Evolutionary conservation across 2,113 vertebrate genomes (phyloP), one percentile per base, ranked within the genome.

Genomic region (Podilymbus podiceps): DNA sequence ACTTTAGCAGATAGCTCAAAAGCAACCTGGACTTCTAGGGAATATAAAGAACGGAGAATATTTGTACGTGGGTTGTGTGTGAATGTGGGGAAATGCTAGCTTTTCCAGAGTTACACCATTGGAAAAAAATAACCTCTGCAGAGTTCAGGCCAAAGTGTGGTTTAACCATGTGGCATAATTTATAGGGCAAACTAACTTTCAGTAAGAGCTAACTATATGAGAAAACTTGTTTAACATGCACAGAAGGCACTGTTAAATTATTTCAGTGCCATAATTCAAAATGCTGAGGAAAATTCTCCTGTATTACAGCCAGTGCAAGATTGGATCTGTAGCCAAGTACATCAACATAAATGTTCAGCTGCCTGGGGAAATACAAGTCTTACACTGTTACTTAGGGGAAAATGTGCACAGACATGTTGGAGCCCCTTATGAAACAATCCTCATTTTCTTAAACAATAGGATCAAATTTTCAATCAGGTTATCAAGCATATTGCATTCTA

Each of bases 391-490:
- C 95, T 97, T 97, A 98, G 95, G 93, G 94, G 95, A 96, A 98
- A 98, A 97, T 96, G 96, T 97, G 90, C 84, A 75, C 95, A 98
- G 98, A 98, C 98, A 97, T 96, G 46, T 71, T 96, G 98, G 97
- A 98, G 97, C 97, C 97, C 96, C 91, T 97, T 97, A 83, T 95
- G 95, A 97, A 98, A 98, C 93, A 97, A 84, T 94, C 90, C 94
- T 96, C 92, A 91, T 97, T 97, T 97, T 97, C 88, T 97, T 97
- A 95, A 97, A 97, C 97, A 98, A 97, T 98, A 91, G 94, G 90
- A 98, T 98, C 97, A 97, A 84, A 92, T 98, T 98, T 98, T 98
- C 97, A 96, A 75, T 97, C 95, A 95, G 81, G 90, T 97, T 97
- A 97, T 85, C 92, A 82, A 83, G 88, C 88, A 85, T 95, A 96